Conservation (phyloP, 2,797 vertebrate genomes). For the Borostomias antarcticus region DNA sequence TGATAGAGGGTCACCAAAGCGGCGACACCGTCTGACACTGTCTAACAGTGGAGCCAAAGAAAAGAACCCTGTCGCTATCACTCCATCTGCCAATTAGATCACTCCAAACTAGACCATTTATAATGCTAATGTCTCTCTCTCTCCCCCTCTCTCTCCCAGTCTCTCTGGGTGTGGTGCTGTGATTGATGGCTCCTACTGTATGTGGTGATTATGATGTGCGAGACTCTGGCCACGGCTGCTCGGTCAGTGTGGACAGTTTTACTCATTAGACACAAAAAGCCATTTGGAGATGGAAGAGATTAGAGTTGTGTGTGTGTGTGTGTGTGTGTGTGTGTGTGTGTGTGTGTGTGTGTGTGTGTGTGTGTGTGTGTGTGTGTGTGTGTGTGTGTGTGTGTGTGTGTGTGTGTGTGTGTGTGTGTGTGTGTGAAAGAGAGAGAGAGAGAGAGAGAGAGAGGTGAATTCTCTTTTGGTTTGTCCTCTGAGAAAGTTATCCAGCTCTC, state of each 20-base stretch:
- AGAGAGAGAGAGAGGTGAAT: too few species aligned
- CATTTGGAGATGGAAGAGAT: neutral
- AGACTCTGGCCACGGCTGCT: neutral
- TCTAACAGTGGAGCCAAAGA: neutral
- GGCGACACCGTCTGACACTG: neutral
- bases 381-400: too few species aligned
- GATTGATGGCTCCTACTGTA: neutral
- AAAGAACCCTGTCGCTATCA: neutral
- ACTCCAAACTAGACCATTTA: neutral
- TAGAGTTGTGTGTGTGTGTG: conserved; percentile 1
- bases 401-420: too few species aligned
- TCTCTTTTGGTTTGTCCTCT: too few species aligned
- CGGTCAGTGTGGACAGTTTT: neutral
- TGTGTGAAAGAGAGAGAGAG: too few species aligned
- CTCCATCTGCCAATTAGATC: neutral
- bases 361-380: too few species aligned
- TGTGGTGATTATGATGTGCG: neutral
- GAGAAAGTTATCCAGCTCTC: too few species aligned
- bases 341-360: too few species aligned
- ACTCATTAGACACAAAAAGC: neutral
- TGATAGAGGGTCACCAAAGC: neutral
- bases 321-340: too few species aligned
- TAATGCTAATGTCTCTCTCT: neutral
- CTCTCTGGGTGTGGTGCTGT: neutral
- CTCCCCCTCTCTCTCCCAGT: neutral